Evolutionary conservation across 2,797 vertebrate species (phyloP), one percentile per base, ranked within the genome.

Genomic region (Anguilla pacifica): DNA sequence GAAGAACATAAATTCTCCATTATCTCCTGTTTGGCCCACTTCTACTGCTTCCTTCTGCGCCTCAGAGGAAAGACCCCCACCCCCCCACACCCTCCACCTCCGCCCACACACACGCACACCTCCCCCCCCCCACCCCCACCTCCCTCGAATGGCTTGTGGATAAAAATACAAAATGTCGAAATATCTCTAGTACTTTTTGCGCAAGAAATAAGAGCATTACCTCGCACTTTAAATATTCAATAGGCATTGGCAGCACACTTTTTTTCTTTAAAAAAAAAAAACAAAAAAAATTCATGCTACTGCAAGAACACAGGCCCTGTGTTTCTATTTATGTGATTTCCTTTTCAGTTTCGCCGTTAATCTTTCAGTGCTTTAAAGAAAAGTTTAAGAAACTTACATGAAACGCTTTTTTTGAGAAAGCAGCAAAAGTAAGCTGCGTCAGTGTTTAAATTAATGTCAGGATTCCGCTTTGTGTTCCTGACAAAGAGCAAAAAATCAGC

Each of bases 1-100:
- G 90, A 92, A 93, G 93, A 93, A 94, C 94, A 95, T 94, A 90
- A 92, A 93, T 93, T 94, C 91, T 94, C 93, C 93, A 95, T 94
- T 94, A 95, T 93, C 92, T 93, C 91, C 84, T 84, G 90, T 91
- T 90, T 90, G 90, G 91, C 92, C 91, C 89, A 91, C 91, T 9
- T 25, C 22, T 81, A 1, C 43, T 49, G 0, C 77, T 49, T n/a
- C 77, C 84, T 88, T 72, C 86, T 87, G 85, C 89, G 82, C 89
- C 89, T 90, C 90, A 86, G 89, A 90, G 85, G 77, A 81, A 10
- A 7, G 5, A 11, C 3, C 2, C 7, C 9, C 31, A 0, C 70
- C 64, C 25, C 2, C 59, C 3, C 2, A 17, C n/a, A 5, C 67
- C 67, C 67, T 6, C 5, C 67, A 67, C 64, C 10, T 2, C 55